phyloP scores from a whole-genome alignment of 2,113 vertebrate species.

The Pluvianellus socialis region DNA sequence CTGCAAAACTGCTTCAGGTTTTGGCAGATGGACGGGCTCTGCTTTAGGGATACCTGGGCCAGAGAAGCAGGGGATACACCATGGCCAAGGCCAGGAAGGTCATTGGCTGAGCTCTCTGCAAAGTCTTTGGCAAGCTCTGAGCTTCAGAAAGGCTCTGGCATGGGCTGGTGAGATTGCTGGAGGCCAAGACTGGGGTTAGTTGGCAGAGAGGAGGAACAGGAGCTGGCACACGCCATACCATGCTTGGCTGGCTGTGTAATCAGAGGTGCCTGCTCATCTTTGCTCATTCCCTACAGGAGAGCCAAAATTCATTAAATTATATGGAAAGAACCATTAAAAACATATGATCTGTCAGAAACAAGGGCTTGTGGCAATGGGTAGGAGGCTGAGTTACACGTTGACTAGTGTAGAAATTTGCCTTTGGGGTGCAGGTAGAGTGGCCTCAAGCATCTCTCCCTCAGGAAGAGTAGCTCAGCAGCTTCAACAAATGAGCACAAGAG shows the following conservation, averaged over 20 bases:
- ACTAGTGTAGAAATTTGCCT: background rate
- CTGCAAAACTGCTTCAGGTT: background rate
- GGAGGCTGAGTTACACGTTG: background rate
- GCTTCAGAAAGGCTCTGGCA: background rate
- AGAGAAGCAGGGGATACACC: background rate
- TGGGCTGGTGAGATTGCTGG: background rate
- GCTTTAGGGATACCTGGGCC: background rate
- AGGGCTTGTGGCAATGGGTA: background rate
- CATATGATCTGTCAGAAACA: background rate
- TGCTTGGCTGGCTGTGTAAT: background rate
- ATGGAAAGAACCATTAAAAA: background rate
- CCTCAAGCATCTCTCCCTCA: background rate
- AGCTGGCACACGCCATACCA: background rate
- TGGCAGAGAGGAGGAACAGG: background rate
- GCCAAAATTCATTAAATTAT: background rate
- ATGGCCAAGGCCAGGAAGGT: background rate
- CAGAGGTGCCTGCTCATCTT: background rate
- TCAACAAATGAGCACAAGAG: background rate
- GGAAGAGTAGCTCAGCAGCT: background rate
- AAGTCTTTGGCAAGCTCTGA: slow-evolving; percentile 20
- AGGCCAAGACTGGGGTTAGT: background rate
- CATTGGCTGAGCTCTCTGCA: background rate
- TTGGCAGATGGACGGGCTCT: background rate
- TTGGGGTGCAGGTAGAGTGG: background rate
- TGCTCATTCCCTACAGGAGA: background rate